phyloP scores from a whole-genome alignment of 2,888 invertebrate species.

The Deilephila porcellus region DNA sequence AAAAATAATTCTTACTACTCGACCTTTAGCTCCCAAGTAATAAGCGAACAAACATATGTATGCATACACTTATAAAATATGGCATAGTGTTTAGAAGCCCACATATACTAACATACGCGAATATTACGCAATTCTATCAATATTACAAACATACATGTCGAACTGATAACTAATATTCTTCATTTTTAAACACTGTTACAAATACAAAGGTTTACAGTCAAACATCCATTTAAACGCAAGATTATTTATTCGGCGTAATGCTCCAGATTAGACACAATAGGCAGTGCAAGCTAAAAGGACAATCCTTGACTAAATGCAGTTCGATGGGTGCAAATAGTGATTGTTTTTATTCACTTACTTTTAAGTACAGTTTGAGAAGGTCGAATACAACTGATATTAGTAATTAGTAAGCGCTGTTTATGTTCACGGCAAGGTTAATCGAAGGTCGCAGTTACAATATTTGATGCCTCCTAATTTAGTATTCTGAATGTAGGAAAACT shows the following conservation, averaged over 20 bases:
- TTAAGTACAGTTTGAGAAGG: slow-evolving; percentile 48
- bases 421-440: slow-evolving; percentile 48
- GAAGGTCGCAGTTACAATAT: slow-evolving; percentile 57
- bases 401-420: slow-evolving; percentile 59
- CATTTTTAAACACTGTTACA: no score
- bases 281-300: neutral
- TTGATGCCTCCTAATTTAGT: slow-evolving; percentile 56
- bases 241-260: neutral
- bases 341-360: slow-evolving; percentile 35
- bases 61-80: no score
- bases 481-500: slow-evolving; percentile 52
- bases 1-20: no score
- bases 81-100: no score
- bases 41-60: no score
- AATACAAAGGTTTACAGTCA: no score
- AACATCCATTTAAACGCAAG: no score
- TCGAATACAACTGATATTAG: slow-evolving; percentile 46
- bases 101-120: no score
- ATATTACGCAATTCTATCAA: no score
- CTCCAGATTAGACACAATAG: neutral
- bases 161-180: no score
- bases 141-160: no score
- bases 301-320: neutral
- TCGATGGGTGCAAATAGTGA: slow-evolving; percentile 40
- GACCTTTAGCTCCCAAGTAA: no score